Conservation (phyloP, 2,888 invertebrate genomes). For the Diplazon laetatorius region DNA sequence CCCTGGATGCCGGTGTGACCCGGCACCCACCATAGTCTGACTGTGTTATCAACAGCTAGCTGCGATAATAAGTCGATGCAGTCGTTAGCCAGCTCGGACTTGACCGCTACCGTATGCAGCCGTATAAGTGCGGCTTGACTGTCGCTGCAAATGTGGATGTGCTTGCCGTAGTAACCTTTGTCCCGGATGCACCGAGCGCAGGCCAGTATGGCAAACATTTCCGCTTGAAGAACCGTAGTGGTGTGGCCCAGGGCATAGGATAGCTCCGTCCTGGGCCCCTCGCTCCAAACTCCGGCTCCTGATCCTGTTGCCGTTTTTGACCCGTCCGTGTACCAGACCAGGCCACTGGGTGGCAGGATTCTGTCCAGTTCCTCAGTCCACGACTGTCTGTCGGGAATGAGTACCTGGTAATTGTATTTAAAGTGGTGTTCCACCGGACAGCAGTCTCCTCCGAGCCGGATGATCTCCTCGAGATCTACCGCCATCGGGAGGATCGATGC, state of each 20-base stretch:
- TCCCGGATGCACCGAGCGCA: not conserved
- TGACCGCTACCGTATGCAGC: not conserved
- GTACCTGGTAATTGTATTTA: not conserved
- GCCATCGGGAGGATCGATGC: not conserved
- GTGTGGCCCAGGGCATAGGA: constrained; percentile 20
- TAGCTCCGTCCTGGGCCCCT: constrained; percentile 3
- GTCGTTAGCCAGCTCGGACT: not conserved
- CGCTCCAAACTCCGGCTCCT: constrained; percentile 35
- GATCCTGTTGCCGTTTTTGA: constrained; percentile 17
- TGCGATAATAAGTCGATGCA: not conserved
- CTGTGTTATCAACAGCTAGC: not conserved
- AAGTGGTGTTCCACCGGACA: constrained; percentile 1
- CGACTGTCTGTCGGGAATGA: constrained; percentile 18
- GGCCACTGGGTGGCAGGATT: constrained; percentile 15
- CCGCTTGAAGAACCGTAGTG: constrained; percentile 26
- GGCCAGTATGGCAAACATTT: not conserved
- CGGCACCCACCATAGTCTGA: constrained; percentile 32
- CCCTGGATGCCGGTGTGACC: constrained; percentile 17
- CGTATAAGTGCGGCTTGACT: constrained; percentile 25
- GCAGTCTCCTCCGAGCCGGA: constrained; percentile 7
- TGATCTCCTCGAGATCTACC: not conserved
- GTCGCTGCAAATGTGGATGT: constrained; percentile 51
- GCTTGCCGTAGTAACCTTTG: constrained; percentile 16
- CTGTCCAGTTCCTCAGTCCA: not conserved
- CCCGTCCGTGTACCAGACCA: constrained; percentile 38